Conservation (phyloP, 2,797 vertebrate species). For the Natrix natrix region DNA sequence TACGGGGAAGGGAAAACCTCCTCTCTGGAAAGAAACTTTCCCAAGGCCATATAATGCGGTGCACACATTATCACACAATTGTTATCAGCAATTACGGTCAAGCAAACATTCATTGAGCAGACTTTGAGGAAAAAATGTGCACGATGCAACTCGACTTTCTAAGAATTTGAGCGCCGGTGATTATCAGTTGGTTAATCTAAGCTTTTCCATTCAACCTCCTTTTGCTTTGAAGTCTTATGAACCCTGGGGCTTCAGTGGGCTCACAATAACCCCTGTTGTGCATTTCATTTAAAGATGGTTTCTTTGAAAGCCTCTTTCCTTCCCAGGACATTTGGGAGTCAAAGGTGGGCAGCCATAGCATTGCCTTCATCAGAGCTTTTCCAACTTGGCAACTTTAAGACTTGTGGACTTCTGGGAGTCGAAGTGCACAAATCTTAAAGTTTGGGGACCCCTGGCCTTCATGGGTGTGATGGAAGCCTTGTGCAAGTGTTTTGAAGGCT, state of each 20-base stretch:
- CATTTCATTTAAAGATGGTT: neutral
- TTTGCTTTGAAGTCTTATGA: neutral
- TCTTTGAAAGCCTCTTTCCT: slow-evolving; percentile 14
- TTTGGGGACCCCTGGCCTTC: neutral
- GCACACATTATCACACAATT: neutral
- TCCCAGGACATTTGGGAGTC: neutral
- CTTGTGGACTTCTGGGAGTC: too few relatives aligned
- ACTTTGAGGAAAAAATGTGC: neutral
- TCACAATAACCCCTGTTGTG: neutral
- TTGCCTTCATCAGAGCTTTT: neutral
- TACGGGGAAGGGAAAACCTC: slow-evolving; percentile 17
- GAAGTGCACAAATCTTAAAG: too few relatives aligned
- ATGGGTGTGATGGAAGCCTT: slow-evolving; percentile 38
- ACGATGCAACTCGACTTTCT: slow-evolving; percentile 5
- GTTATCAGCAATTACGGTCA: slow-evolving; percentile 4
- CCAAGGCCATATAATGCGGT: slow-evolving; percentile 15
- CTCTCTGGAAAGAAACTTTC: neutral
- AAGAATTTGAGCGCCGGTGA: slow-evolving; percentile 7
- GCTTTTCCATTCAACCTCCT: neutral
- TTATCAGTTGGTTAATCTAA: neutral
- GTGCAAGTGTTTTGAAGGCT: slow-evolving; percentile 38
- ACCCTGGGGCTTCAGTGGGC: neutral
- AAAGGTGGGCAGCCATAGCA: slow-evolving; percentile 7
- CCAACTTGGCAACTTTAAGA: too few relatives aligned
- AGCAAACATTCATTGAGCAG: neutral